Evolutionary conservation across 2,113 vertebrate genomes (phyloP).

Genomic region (Oceanodroma tethys): DNA sequence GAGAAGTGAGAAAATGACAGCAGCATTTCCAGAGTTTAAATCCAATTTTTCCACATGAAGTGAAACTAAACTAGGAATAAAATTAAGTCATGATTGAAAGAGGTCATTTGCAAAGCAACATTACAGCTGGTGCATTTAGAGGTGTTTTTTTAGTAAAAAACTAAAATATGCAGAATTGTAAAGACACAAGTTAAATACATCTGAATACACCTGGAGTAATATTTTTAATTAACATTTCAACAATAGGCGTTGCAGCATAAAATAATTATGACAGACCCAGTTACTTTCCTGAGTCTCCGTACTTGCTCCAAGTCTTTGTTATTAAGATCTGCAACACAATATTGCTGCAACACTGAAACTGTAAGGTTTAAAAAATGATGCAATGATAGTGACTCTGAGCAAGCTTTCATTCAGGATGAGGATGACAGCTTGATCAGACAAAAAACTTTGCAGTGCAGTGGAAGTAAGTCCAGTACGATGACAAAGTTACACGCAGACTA

Average conservation of each 20-base stretch:
- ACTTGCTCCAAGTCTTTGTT: neutral
- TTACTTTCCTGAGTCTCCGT: neutral
- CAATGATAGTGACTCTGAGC: neutral
- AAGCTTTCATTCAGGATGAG: neutral
- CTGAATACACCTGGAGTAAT: neutral
- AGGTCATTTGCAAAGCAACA: neutral
- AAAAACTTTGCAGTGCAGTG: neutral
- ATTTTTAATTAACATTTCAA: neutral
- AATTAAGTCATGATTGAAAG: neutral
- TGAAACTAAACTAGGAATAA: neutral
- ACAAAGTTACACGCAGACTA: neutral
- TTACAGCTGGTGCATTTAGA: neutral
- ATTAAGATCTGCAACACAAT: neutral
- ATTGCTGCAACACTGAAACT: neutral
- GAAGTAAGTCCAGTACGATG: neutral
- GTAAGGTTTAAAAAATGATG: neutral
- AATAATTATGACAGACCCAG: neutral
- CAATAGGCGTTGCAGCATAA: neutral
- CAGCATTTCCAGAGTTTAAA: neutral
- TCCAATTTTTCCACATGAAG: neutral
- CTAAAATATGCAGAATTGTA: neutral
- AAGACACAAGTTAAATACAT: neutral
- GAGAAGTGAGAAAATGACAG: neutral
- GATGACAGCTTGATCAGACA: neutral
- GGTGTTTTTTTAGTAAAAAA: neutral